phyloP scores from a whole-genome alignment of 1,140 invertebrate species.

The Trichoplusia ni region DNA sequence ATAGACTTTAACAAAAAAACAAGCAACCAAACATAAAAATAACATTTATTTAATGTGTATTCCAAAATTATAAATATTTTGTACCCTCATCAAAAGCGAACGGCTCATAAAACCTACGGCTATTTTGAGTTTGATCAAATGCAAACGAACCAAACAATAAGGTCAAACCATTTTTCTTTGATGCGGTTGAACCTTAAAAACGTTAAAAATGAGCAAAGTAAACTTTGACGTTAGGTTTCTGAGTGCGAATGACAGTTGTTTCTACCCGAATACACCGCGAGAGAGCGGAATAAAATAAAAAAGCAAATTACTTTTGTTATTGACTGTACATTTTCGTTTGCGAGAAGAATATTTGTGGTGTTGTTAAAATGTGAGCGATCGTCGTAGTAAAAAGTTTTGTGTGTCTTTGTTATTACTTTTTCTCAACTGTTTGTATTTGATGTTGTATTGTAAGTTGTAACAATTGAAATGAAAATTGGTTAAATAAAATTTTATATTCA shows the following conservation, averaged over 20 bases:
- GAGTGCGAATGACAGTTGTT: conserved; percentile 21
- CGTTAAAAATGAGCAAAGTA: conserved; percentile 22
- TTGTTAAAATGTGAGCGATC: neutral
- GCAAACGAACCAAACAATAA: conserved; percentile 1
- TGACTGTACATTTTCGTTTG: conserved; percentile 9
- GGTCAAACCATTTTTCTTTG: neutral
- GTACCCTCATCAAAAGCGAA: neutral
- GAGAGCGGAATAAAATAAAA: conserved; percentile 3
- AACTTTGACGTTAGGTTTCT: conserved; percentile 18
- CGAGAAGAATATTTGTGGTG: neutral
- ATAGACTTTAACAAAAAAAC: no score
- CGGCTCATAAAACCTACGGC: neutral
- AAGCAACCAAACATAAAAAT: no score
- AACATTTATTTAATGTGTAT: no score
- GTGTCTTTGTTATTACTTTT: neutral
- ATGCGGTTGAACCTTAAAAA: conserved; percentile 1
- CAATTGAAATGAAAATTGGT: no score
- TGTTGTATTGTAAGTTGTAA: no score
- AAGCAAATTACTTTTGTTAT: conserved; percentile 24
- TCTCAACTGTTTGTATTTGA: neutral
- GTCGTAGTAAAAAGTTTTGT: neutral
- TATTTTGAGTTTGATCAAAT: conserved; percentile 16
- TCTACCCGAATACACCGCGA: neutral
- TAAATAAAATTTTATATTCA: no score
- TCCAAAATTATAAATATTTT: conserved; percentile 6